Conservation (phyloP, 2,888 invertebrate species). For the Megamerina dolium region DNA sequence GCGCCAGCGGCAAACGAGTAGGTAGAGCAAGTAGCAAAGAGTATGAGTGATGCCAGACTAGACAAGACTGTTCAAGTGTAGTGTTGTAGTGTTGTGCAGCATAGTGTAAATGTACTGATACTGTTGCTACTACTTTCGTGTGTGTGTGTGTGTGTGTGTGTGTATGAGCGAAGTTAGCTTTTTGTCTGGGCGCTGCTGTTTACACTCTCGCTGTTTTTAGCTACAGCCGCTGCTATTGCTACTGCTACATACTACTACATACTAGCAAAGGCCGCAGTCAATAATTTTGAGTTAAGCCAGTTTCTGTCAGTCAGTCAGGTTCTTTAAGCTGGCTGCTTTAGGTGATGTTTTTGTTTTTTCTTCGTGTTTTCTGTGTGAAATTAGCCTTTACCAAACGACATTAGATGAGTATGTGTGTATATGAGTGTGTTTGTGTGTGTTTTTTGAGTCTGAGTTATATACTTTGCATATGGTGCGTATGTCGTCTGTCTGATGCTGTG, state of each 20-base stretch:
- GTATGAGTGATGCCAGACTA: too few relatives aligned
- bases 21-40: constrained; percentile 12
- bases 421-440: too few relatives aligned
- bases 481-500: too few relatives aligned
- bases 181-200: background rate
- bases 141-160: constrained; percentile 2
- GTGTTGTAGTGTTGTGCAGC: background rate
- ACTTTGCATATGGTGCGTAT: too few relatives aligned
- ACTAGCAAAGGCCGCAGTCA: constrained; percentile 9
- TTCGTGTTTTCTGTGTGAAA: too few relatives aligned
- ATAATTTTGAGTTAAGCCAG: constrained; percentile 9
- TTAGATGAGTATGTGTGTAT: too few relatives aligned
- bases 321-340: constrained; percentile 20
- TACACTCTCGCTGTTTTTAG: constrained; percentile 1
- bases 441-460: too few relatives aligned
- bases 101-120: background rate
- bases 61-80: too few relatives aligned
- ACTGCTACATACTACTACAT: constrained; percentile 4
- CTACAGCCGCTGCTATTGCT: too few relatives aligned
- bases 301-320: constrained; percentile 16
- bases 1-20: constrained; percentile 3
- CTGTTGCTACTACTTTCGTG: background rate
- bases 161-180: background rate
- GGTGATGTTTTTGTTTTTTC: too few relatives aligned
- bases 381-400: background rate